Evolutionary conservation across 2,888 invertebrate genomes (phyloP), one percentile per base, ranked within the genome.

Genomic region (Sphaerophoria taeniata): DNA sequence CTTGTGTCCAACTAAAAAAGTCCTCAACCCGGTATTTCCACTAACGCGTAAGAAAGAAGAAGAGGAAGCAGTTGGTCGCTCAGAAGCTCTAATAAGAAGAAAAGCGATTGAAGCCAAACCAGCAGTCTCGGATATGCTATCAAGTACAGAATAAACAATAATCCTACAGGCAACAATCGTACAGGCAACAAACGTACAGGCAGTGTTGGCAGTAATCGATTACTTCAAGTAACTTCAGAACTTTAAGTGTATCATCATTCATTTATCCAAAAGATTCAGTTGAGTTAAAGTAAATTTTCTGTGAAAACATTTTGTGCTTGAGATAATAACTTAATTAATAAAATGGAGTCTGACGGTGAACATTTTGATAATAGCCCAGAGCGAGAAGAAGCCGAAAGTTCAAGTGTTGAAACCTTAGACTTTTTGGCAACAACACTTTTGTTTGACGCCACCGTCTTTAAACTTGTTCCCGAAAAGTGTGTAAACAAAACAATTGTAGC

Each of bases 281-380:
- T 43, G 43, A 43, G 43, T 43, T 43, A 0, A 9, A 6, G 43
- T 43, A 43, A 4, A 43, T 43, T 43, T 43, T 43, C 9, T 43
- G 43, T 43, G 43, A 9, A 43, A 43, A 43, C 9, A 43, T 43
- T 43, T 43, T 43, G 43, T 43, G 43, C 43, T 43, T 43, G 43
- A 43, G 43, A 43, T 43, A 43, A 43, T 43, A 43, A 43, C 43
- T 43, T 6, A 43, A 43, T 11, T 43, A 43, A 43, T 55, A 55
- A 55, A 55, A 55, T 55, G 55, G 55, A 55, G 16, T 55, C 55
- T 31, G 55, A 24, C 16, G 33, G 55, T 55, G 55, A 55, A 55
- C 55, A 55, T 31, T 55, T 55, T 24, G 33, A 55, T 33, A 55
- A 55, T 33, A 33, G 24, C 55, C 55, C 24, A 16, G 11, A 24